Percentiles rank a stretch among this genome's conserved stretches.
phyloP scores from a whole-genome alignment of 2,113 vertebrate species.

The Strix uralensis region DNA sequence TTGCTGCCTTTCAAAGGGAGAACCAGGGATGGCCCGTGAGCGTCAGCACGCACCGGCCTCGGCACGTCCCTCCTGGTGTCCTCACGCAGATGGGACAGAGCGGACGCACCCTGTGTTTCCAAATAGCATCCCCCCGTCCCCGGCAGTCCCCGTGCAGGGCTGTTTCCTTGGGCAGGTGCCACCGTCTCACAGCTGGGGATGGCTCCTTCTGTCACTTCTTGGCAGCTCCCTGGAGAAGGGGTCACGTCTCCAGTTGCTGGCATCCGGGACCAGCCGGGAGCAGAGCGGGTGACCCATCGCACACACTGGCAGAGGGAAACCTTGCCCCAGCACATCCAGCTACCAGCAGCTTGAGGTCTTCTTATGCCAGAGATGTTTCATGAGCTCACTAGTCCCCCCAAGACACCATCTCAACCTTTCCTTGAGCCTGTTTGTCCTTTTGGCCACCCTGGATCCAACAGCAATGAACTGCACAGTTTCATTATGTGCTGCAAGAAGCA shows the following conservation, averaged over 20 bases:
- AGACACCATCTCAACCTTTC: background rate
- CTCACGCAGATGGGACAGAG: rapidly evolving
- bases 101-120: background rate
- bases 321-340: background rate
- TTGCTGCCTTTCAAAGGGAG: background rate
- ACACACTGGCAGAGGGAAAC: background rate
- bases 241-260: rapidly evolving
- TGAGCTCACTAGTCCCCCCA: background rate
- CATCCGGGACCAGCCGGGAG: background rate
- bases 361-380: background rate
- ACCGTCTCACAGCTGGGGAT: background rate
- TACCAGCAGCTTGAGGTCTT: background rate
- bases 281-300: background rate
- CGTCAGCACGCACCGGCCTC: rapidly evolving
- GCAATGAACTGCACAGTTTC: background rate
- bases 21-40: background rate
- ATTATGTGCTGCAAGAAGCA: background rate
- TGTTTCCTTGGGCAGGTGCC: background rate
- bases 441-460: background rate
- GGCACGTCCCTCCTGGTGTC: background rate
- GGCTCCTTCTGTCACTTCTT: background rate
- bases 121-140: background rate
- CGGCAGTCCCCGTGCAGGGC: background rate
- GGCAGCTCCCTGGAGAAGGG: background rate
- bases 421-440: background rate